phyloP scores from a whole-genome alignment of 2,797 vertebrate species.

The Chiroxiphia lanceolata region DNA sequence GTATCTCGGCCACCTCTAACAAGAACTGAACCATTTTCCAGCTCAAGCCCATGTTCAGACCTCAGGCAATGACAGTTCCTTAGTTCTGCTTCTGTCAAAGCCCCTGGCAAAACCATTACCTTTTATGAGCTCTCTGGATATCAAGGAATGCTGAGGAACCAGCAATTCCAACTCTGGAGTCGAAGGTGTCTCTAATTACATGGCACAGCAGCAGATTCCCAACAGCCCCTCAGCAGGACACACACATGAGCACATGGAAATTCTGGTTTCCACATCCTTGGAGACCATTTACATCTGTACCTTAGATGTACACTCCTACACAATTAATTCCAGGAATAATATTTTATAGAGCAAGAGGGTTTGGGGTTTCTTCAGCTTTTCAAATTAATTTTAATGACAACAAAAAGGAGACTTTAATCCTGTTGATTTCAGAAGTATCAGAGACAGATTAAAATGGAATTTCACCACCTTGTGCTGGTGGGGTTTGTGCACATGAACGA shows the following conservation, averaged over 20 bases:
- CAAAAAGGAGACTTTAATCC: not conserved
- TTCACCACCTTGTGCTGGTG: not conserved
- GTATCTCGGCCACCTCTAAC: not conserved
- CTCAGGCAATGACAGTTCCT: not conserved
- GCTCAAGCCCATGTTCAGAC: not conserved
- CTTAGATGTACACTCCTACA: not conserved
- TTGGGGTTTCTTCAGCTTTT: not conserved
- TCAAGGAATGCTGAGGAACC: not conserved
- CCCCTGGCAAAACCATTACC: not conserved
- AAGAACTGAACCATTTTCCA: not conserved
- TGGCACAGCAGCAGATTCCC: fast-evolving
- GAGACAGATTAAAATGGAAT: not conserved
- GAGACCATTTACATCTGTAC: not conserved
- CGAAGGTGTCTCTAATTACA: not conserved
- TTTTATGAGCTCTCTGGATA: not conserved
- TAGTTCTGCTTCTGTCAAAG: not conserved
- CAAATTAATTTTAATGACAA: not conserved
- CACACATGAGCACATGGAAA: fast-evolving
- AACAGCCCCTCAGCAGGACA: not conserved
- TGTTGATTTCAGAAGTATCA: not conserved
- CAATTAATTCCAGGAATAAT: not conserved
- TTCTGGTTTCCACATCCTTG: not conserved
- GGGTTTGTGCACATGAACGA: too few relatives aligned
- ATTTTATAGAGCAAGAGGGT: not conserved
- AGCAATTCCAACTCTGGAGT: not conserved